These are phyloP conservation scores for Heterodera filipjevi DNA, from an alignment of 2,888 invertebrate genomes.

Conservation along the genomic window DNA sequence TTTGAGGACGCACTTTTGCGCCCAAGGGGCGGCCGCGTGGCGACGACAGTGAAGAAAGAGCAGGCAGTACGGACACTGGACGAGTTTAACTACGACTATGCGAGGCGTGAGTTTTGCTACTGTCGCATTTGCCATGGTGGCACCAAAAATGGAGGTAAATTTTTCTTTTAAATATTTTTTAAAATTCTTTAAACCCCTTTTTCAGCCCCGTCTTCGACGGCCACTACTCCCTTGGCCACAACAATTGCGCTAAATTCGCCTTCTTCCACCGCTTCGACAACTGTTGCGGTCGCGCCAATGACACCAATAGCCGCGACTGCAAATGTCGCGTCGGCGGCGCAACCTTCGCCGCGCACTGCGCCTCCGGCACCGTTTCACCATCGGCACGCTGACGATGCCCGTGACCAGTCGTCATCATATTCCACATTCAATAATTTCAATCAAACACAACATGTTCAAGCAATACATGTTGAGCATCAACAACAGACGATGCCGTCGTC, in stretches of 20 bases:
- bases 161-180: background rate
- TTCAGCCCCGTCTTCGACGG: background rate
- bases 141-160: background rate
- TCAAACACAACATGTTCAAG: background rate
- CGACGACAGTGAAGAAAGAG: background rate
- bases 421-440: background rate
- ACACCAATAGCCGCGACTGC: background rate
- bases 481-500: background rate
- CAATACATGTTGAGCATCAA: background rate
- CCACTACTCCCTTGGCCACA: background rate
- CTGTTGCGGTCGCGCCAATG: background rate
- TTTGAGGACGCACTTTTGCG: slow-evolving; percentile 43
- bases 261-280: background rate
- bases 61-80: slow-evolving; percentile 13
- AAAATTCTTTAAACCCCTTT: background rate
- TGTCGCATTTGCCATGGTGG: slow-evolving; percentile 39
- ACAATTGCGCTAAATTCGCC: background rate
- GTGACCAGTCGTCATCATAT: background rate
- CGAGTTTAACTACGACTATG: slow-evolving; percentile 41
- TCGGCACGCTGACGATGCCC: background rate
- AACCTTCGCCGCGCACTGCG: background rate
- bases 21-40: background rate
- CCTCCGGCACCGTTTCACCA: background rate
- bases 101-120: slow-evolving; percentile 40
- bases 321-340: background rate